Evolutionary conservation across 53 echinoderm and acorn worm genomes (phyloP), one percentile per base, ranked within the genome.

Genomic region (Apostichopus leukothele): DNA sequence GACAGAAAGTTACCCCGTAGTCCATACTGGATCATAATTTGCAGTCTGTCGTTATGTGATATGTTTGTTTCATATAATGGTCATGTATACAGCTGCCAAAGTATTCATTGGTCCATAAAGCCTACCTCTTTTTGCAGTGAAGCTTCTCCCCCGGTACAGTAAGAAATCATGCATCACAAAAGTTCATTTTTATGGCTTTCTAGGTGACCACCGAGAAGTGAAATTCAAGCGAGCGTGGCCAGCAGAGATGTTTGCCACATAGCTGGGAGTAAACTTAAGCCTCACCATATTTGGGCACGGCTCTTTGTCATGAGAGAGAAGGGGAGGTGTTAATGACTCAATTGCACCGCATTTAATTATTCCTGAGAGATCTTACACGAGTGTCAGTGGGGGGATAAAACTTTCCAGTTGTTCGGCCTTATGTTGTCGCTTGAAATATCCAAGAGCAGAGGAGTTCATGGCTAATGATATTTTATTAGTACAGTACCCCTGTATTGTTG

Each of bases 271-370:
- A 52, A 81, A 52, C 55, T 81, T 53, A 23, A 81, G 81, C 11
- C 21, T 54, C 54, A 81, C 81, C 81, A 57, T 81, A 81, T 81
- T 57, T 81, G 81, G 81, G 59, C 59, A 81, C 51, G 55, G 81
- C 81, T 81, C 81, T 59, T 81, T 81, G 81, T 81, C 81, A 81
- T 4, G 19, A 81, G 81, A 81, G 21, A 71, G 71, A 71, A 50
- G 10, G 51, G 81, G 23, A 59, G 81, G 81, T 59, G 81, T 81
- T 81, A 81, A 81, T 81, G 81, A 81, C 53, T 81, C 54, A 60
- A 81, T 81, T 81, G 81, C 55, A 54, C 81, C 18, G 81, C 81
- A 81, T 81, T 81, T 81, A 81, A 81, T 81, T 81, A 81, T 54
- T n/a, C 81, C 81, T 57, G 18, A 9, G 81, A 81, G 81, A 25